Base-by-base conservation (phyloP, 1,140 invertebrate species). In the Ericerus pela region DNA sequence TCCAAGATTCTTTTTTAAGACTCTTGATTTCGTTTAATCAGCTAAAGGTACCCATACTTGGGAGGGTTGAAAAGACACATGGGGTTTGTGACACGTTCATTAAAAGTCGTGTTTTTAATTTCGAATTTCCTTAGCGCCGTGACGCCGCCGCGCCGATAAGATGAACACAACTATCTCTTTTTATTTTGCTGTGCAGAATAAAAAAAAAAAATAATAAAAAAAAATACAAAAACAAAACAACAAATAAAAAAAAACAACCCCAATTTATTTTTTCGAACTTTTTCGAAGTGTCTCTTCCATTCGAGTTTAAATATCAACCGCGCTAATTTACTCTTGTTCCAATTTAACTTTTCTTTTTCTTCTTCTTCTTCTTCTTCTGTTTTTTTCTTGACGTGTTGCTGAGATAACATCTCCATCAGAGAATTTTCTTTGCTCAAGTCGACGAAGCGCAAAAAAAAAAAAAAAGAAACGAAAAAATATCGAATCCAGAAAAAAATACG, bases 251-350 rank as follows among this genome's bases (percentile, higher is more conserved):
- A n/a, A n/a, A n/a, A 4, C 36, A 14, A n/a, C 14, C 14, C n/a
- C 36, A 38, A 14, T 18, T 18, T 38, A 16, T 16, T 38, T 38
- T 38, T 38, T 38, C 14, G 36, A 38, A 38, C 36, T 5, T 38
- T 14, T 38, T n/a, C 36, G 36, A 38, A 38, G 20, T 38, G 36
- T 38, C 14, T 38, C 20, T 38, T 18, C 20, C 36, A n/a, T 38
- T 18, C 36, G 36, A 3, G 14, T 18, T 18, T 38, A 16, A 16
- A 38, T 38, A 16, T 38, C 36, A 38, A 38, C 36, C 36, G 36
- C 36, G 36, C 36, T 38, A 38, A 38, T 38, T 38, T 38, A 38
- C 36, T 38, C 36, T 38, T 38, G 36, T 38, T 38, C 36, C 36
- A 38, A 38, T 38, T 38, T 38, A 38, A 38, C 36, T 4, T 33